These are phyloP conservation scores for Lasioglossum baleicum DNA, from an alignment of 1,140 invertebrate genomes.

Conservation along the genomic window DNA sequence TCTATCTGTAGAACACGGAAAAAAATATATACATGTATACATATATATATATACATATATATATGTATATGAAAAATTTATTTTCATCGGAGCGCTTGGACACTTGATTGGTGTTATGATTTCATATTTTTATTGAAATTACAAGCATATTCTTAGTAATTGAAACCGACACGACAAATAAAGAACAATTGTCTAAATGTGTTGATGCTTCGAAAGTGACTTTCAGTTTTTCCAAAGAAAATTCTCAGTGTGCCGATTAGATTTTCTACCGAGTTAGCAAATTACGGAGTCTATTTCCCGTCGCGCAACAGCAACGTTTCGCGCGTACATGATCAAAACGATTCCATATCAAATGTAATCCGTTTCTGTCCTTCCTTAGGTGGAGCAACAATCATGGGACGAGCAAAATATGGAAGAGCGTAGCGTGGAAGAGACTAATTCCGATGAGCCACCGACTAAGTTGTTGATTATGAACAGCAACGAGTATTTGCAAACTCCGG, in stretches of 20 bases:
- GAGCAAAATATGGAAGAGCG: conserved; percentile 67
- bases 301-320: conserved; percentile 12
- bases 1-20: conserved; percentile 1
- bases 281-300: conserved; percentile 22
- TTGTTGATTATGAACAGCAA: conserved; percentile 63
- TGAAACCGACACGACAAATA: conserved; percentile 29
- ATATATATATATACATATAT: background rate
- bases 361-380: conserved; percentile 37
- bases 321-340: background rate
- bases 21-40: background rate
- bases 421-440: conserved; percentile 48
- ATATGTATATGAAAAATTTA: conserved; percentile 5
- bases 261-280: conserved; percentile 6
- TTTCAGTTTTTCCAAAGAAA: conserved; percentile 10
- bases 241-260: conserved; percentile 45
- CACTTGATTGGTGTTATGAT: conserved; percentile 57
- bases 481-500: conserved; percentile 53
- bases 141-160: conserved; percentile 65
- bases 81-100: conserved; percentile 45
- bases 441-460: conserved; percentile 66
- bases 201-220: conserved; percentile 6
- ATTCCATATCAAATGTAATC: background rate
- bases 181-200: background rate
- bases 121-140: conserved; percentile 32
- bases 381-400: conserved; percentile 66